Base-by-base conservation (phyloP, 2,888 invertebrate species). In the Microctonus aethiopoides region DNA sequence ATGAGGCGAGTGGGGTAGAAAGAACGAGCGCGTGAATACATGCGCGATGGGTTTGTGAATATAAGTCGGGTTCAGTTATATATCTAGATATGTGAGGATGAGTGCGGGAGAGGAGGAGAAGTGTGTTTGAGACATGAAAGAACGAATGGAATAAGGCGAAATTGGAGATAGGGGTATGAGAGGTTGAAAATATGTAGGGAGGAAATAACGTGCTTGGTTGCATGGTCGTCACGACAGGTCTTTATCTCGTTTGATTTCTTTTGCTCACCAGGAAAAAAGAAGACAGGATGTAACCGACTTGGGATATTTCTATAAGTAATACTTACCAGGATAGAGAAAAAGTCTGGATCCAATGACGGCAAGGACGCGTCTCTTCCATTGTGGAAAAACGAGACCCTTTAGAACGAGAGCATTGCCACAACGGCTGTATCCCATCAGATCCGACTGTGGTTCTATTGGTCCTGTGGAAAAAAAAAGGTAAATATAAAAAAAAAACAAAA, bases 331-430 rank as follows among this genome's bases (percentile, higher is more conserved):
- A 81, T 89, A 90, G 72, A 91, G 88, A 81, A 90, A 88, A 69
- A 92, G 87, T 74, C 89, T 87, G 39, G 90, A 90, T 74, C 91
- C 91, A 79, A 91, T 87, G 69, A 92, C 87, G 75, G 90, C 89
- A 39, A 91, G 88, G 34, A 89, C 88, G 74, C 91, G 87, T 65
- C 89, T 88, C 81, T 90, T 90, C 92, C 92, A 92, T 81, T 92
- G 91, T 46, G 92, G 92, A 77, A 91, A 91, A 60, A 92, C 92
- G 75, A 92, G 89, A 57, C 92, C 92, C 83, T 92, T 92, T 62
- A 92, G 84, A 57, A 92, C 88, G 75, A 90, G 87, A 57, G 87
- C 85, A 72, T 84, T 82, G 26, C 88, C 89, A 75, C 88, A 88
- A 74, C 87, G 86, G 57, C 84, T 87, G 76, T 87, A 86, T 51